These are phyloP conservation scores for Nanorana parkeri DNA, from an alignment of 2,113 vertebrate genomes.

Conservation along the genomic window DNA sequence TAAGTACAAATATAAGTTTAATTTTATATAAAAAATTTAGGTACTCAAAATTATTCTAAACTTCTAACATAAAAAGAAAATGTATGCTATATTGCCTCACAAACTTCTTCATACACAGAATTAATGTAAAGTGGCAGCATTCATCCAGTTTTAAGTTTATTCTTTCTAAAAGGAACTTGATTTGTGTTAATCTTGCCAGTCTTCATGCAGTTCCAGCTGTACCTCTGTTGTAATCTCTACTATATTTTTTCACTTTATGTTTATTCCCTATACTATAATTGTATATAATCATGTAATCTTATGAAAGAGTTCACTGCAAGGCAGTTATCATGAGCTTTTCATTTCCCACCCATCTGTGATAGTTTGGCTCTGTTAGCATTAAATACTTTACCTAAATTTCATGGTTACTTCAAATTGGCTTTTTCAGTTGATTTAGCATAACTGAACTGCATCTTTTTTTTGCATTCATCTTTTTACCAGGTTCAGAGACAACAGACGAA, in stretches of 20 bases:
- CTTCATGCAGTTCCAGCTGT: slow-evolving; percentile 15
- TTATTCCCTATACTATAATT: slow-evolving; percentile 39
- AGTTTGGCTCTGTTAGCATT: slow-evolving; percentile 6
- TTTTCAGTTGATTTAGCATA: neutral
- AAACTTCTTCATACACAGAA: too few relatives aligned
- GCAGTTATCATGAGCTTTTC: slow-evolving; percentile 35
- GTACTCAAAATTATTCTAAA: too few relatives aligned
- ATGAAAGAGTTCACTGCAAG: slow-evolving; percentile 33
- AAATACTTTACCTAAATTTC: neutral
- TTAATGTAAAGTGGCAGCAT: too few relatives aligned
- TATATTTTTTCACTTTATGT: slow-evolving; percentile 42
- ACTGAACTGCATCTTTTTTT: neutral
- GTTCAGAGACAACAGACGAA: neutral
- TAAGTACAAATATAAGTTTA: too few relatives aligned
- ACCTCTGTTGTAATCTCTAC: slow-evolving; percentile 14
- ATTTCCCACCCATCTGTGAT: slow-evolving; percentile 43
- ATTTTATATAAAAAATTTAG: too few relatives aligned
- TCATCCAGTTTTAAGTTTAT: too few relatives aligned
- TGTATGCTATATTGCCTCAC: too few relatives aligned
- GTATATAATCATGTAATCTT: slow-evolving; percentile 33
- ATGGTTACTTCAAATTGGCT: neutral
- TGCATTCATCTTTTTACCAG: neutral
- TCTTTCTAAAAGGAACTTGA: neutral
- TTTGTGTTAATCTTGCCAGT: neutral
- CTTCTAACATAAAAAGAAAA: too few relatives aligned